These are phyloP conservation scores for Lottia gigantea DNA, from an alignment of 2,888 invertebrate genomes.

Conservation along the genomic window DNA sequence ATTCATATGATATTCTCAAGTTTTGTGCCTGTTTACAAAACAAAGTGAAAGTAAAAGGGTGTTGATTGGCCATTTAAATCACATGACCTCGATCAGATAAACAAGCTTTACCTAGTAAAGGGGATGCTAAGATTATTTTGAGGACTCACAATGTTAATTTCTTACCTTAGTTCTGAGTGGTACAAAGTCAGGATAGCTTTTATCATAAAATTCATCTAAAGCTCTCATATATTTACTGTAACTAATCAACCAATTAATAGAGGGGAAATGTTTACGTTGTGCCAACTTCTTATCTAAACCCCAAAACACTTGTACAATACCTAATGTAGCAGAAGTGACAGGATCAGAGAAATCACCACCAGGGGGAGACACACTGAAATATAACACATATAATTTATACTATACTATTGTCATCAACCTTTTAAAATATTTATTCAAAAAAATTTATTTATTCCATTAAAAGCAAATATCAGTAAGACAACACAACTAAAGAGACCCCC, in stretches of 20 bases:
- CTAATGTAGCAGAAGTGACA: conserved; percentile 97
- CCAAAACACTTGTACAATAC: conserved; percentile 99
- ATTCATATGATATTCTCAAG: too few relatives aligned
- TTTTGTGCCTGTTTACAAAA: too few relatives aligned
- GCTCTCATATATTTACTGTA: conserved; percentile 99
- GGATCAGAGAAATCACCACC: conserved; percentile 99
- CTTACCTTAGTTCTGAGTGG: conserved; percentile 92
- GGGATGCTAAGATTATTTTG: too few relatives aligned
- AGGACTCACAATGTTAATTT: background rate
- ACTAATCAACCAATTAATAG: conserved; percentile 99
- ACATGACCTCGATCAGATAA: too few relatives aligned
- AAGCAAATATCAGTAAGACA: too few relatives aligned
- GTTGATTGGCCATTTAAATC: too few relatives aligned
- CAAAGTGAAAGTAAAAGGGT: too few relatives aligned
- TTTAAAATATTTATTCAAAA: too few relatives aligned
- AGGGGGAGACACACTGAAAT: conserved; percentile 88
- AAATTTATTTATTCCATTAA: background rate
- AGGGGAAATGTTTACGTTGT: conserved; percentile 99
- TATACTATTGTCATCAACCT: background rate
- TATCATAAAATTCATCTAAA: conserved; percentile 99
- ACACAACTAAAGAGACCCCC: too few relatives aligned
- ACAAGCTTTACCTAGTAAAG: too few relatives aligned
- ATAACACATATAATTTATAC: background rate
- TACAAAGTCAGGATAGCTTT: conserved; percentile 96
- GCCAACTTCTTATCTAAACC: conserved; percentile 98